Evolutionary conservation across 2,113 vertebrate species (phyloP).

Genomic region (Heteronetta atricapilla): DNA sequence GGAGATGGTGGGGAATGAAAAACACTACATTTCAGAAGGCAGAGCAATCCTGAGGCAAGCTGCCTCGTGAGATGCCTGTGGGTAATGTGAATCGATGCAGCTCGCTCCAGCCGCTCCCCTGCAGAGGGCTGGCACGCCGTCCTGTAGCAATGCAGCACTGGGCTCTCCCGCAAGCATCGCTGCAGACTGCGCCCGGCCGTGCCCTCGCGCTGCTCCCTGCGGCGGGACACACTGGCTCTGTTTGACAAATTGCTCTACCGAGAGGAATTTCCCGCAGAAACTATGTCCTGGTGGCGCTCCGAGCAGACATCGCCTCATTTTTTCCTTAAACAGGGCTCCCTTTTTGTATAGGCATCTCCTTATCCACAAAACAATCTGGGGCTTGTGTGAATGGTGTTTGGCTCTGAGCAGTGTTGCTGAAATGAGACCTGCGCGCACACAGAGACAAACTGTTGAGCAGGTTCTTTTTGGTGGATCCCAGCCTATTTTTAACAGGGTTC

Average conservation of each 20-base stretch:
- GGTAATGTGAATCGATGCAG: background rate
- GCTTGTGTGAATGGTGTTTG: background rate
- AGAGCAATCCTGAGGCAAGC: background rate
- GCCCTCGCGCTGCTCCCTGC: background rate
- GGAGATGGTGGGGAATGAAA: background rate
- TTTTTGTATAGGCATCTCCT: constrained; percentile 4
- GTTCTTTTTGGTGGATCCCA: background rate
- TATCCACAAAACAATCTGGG: background rate
- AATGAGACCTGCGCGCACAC: background rate
- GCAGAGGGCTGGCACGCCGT: background rate
- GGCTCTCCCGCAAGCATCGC: background rate
- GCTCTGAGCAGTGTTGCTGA: background rate
- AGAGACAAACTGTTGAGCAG: background rate
- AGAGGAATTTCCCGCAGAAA: background rate
- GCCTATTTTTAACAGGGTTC: background rate
- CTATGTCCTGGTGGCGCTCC: background rate
- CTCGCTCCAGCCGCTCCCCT: background rate
- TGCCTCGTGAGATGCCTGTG: background rate
- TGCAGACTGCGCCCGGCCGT: background rate
- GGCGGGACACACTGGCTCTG: background rate
- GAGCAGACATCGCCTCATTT: background rate
- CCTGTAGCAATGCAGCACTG: constrained; percentile 28
- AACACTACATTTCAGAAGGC: background rate
- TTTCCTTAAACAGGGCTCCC: background rate
- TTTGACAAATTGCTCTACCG: background rate